A percentile compares a stretch with the other conserved stretches of the same genome.
These are phyloP conservation scores for Solen grandis DNA, from an alignment of 1,140 invertebrate species.

Conservation along the genomic window DNA sequence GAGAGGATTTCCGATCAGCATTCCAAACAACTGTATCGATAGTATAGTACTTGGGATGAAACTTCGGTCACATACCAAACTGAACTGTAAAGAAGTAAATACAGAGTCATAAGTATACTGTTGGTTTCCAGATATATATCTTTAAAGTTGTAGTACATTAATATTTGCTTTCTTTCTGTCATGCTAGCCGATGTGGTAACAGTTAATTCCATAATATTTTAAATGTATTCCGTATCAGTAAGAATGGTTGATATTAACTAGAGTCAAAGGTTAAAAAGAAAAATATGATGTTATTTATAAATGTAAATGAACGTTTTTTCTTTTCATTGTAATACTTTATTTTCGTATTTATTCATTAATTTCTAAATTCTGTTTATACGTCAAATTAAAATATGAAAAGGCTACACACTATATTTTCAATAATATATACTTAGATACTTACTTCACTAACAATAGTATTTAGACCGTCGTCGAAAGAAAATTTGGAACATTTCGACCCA, in stretches of 20 bases:
- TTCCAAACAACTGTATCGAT: conserved; percentile 72
- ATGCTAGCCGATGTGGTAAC: too few species aligned
- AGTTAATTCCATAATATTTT: too few species aligned
- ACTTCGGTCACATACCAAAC: conserved; percentile 65
- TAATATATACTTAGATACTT: background rate
- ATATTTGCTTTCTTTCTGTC: too few species aligned
- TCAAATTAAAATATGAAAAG: background rate
- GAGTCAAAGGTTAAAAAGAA: too few species aligned
- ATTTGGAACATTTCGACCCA: too few species aligned
- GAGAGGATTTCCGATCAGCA: conserved; percentile 65
- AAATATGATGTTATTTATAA: too few species aligned
- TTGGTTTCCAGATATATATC: background rate
- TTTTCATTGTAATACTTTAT: background rate
- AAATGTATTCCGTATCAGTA: too few species aligned
- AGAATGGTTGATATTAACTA: too few species aligned
- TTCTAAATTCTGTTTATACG: background rate
- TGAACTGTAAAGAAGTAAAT: conserved; percentile 56
- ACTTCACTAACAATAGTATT: conserved; percentile 34
- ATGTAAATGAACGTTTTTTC: too few species aligned
- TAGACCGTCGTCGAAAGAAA: background rate
- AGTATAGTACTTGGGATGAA: conserved; percentile 63
- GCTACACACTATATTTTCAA: background rate
- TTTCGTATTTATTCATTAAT: background rate
- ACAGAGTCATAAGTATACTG: background rate
- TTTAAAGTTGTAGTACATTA: background rate